phyloP scores from a whole-genome alignment of 1,140 invertebrate species.

The Drosophila paulistorum region DNA sequence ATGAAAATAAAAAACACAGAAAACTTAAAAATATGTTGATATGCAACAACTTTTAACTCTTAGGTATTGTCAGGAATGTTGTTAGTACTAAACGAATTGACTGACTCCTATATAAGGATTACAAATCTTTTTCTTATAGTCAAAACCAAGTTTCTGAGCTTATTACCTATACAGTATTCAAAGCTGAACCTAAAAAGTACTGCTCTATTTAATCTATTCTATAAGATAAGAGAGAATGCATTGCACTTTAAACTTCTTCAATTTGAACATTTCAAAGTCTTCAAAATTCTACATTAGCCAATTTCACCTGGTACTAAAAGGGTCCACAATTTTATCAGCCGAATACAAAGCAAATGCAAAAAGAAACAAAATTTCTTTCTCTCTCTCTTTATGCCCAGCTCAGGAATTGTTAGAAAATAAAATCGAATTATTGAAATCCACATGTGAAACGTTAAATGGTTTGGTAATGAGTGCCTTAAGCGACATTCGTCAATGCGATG shows the following conservation, averaged over 20 bases:
- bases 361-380: not conserved
- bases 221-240: no score
- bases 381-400: slow-evolving; percentile 41
- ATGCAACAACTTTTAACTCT: not conserved
- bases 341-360: not conserved
- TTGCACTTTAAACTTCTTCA: no score
- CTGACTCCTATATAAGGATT: no score
- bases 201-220: no score
- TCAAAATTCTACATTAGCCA: no score
- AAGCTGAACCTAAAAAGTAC: no score
- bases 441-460: slow-evolving; percentile 46
- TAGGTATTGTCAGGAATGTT: no score
- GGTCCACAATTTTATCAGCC: not conserved
- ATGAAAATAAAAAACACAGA: not conserved
- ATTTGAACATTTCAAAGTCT: no score
- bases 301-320: not conserved
- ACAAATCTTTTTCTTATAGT: no score
- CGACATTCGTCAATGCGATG: slow-evolving; percentile 21
- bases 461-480: slow-evolving; percentile 49
- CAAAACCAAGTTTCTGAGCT: no score
- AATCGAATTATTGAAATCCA: slow-evolving; percentile 61
- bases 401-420: slow-evolving; percentile 61
- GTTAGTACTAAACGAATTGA: no score
- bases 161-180: no score
- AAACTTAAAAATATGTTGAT: not conserved